Evolutionary conservation across 1,140 invertebrate genomes (phyloP), one percentile per base, ranked within the genome.

Genomic region (Elysia chlorotica): DNA sequence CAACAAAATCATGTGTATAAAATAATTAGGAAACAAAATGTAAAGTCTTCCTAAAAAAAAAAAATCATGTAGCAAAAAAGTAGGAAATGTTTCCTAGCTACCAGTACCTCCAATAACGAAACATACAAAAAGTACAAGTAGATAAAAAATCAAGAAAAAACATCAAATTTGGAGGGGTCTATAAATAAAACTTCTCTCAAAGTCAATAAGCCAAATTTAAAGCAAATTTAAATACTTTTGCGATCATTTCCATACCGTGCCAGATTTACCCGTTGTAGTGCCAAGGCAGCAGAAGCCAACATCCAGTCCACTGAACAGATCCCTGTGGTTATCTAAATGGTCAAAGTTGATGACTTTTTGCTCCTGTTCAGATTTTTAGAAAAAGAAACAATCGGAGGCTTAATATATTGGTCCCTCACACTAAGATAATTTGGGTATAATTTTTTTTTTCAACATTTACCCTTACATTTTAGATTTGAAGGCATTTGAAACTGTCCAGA

Each of bases 291-390:
- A 90, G 77, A 89, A 90, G n/a, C 87, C 88, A 54, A 89, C 83
- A 79, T 90, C 88, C 76, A 85, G 78, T 6, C 79, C 88, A 74
- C 82, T 74, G 78, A 91, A 90, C 2, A 74, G 83, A 37, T 88
- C 85, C 35, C 80, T 80, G 78, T 87, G 79, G 4, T 89, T 85
- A 10, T 88, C 85, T 5, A 91, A 69, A 5, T 90, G 88, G 23
- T 91, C 90, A 87, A 90, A 91, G 77, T 91, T 89, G 36, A 91
- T 83, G n/a, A 88, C 76, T 74, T 85, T 81, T 63, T 85, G 82
- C 71, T 84, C 82, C 83, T 85, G 71, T 31, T 63, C 30, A 63
- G 14, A 41, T n/a, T n/a, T n/a, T n/a, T n/a, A n/a, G n/a, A n/a
- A n/a, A n/a, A n/a, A n/a, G n/a, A n/a, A n/a, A n/a, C n/a, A n/a